phyloP scores from a whole-genome alignment of 2,888 invertebrate species.

The Branchipolynoe longqiensis region DNA sequence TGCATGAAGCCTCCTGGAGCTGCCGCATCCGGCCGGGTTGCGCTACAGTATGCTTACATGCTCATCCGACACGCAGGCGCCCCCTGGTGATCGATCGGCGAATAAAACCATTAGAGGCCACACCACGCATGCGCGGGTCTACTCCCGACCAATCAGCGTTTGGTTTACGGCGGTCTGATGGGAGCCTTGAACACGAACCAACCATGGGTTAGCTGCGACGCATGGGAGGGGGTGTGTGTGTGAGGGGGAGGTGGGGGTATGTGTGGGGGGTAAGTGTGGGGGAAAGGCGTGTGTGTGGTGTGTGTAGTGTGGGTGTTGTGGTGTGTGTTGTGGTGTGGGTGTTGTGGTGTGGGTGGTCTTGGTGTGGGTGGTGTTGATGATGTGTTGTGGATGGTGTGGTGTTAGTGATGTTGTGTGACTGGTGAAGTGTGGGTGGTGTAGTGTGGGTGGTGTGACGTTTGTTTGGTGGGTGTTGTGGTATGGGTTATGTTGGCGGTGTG shows the following conservation, averaged over 20 bases:
- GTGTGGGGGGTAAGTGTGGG: background rate
- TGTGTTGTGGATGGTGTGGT: too few species aligned
- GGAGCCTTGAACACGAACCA: too few species aligned
- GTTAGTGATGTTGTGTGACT: too few species aligned
- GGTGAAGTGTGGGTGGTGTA: too few species aligned
- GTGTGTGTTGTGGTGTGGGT: too few species aligned
- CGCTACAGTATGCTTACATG: background rate
- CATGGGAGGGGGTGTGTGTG: background rate
- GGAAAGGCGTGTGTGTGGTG: too few species aligned
- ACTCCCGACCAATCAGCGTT: background rate
- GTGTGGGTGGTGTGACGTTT: too few species aligned
- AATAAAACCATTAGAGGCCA: conserved; percentile 1
- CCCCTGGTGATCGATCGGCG: conserved; percentile 30
- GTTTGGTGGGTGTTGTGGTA: too few species aligned
- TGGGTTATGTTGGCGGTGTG: too few species aligned
- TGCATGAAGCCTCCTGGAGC: conserved; percentile 2
- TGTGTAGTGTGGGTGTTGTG: too few species aligned
- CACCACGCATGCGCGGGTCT: background rate
- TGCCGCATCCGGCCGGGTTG: conserved; percentile 4
- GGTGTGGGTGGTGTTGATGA: too few species aligned
- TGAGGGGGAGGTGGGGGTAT: background rate
- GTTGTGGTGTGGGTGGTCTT: too few species aligned
- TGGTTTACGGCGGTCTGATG: background rate
- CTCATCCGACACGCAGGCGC: conserved; percentile 29
- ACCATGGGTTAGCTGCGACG: background rate